A percentile compares a stretch with the other conserved stretches of the same genome.
Conservation (phyloP, 2,888 invertebrate species). For the Dynastes maya region DNA sequence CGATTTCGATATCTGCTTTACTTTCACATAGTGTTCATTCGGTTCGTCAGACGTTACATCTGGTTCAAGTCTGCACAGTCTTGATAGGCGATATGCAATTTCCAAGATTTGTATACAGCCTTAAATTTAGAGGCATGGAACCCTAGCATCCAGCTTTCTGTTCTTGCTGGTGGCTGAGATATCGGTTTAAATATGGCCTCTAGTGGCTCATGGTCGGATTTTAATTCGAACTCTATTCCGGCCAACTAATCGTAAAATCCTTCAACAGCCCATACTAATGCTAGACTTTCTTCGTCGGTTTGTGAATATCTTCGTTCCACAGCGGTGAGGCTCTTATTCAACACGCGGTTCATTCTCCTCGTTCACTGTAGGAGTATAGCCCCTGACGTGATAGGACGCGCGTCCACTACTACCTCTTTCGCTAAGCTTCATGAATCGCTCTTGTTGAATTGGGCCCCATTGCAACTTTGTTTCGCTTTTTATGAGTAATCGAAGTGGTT, state of each 20-base stretch:
- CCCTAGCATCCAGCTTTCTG: conserved; percentile 55
- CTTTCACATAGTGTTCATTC: conserved; percentile 47
- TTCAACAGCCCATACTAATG: conserved; percentile 66
- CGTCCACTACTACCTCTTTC: conserved; percentile 58
- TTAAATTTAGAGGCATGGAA: conserved; percentile 54
- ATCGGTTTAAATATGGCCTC: conserved; percentile 59
- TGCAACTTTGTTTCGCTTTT: neutral
- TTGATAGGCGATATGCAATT: conserved; percentile 56
- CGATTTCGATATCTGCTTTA: conserved; percentile 46
- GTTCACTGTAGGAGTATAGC: conserved; percentile 59
- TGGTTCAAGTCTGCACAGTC: conserved; percentile 47
- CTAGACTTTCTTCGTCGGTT: conserved; percentile 65
- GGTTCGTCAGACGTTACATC: conserved; percentile 51
- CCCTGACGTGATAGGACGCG: conserved; percentile 60
- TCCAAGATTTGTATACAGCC: conserved; percentile 53
- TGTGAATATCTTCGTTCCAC: conserved; percentile 61
- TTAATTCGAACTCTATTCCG: conserved; percentile 56
- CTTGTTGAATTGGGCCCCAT: neutral
- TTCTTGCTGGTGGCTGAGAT: conserved; percentile 57
- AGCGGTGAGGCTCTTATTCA: conserved; percentile 38
- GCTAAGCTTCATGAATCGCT: conserved; percentile 53
- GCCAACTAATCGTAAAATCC: conserved; percentile 57
- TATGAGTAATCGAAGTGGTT: conserved; percentile 46
- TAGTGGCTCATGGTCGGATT: conserved; percentile 64
- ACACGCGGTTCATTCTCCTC: neutral